Evolutionary conservation across 2,113 vertebrate genomes (phyloP).

Genomic region (Cynopterus brachyotis): DNA sequence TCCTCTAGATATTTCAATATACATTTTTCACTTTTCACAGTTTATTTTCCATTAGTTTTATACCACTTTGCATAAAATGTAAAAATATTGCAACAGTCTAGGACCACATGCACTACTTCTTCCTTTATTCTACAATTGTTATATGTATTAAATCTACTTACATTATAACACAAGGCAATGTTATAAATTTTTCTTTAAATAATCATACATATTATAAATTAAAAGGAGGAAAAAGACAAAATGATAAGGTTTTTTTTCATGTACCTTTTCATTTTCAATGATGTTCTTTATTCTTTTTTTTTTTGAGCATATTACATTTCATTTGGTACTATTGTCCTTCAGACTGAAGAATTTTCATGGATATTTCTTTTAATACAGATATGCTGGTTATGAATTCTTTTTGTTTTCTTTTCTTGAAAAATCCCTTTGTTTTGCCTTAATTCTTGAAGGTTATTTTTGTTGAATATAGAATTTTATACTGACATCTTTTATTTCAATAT

Average conservation of each 20-base stretch:
- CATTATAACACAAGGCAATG: background rate
- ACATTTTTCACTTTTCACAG: background rate
- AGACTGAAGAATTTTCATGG: background rate
- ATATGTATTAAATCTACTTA: background rate
- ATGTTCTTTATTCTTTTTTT: background rate
- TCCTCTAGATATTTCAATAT: background rate
- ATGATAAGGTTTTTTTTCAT: background rate
- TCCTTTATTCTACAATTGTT: background rate
- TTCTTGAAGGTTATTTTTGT: background rate
- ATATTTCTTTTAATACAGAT: background rate
- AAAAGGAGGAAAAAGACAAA: background rate
- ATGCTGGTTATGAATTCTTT: background rate
- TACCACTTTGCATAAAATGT: background rate
- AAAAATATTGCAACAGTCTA: background rate
- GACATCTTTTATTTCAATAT: background rate
- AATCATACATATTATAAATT: background rate
- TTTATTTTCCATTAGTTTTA: background rate
- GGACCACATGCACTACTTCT: background rate
- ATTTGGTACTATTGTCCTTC: background rate
- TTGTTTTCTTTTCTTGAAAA: constrained; percentile 1
- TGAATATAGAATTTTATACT: background rate
- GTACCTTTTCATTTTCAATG: background rate
- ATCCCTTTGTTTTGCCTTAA: background rate
- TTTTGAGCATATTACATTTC: background rate
- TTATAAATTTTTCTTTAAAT: background rate